Base-by-base conservation (phyloP, 2,888 invertebrate genomes). In the Antheraea assamensis region DNA sequence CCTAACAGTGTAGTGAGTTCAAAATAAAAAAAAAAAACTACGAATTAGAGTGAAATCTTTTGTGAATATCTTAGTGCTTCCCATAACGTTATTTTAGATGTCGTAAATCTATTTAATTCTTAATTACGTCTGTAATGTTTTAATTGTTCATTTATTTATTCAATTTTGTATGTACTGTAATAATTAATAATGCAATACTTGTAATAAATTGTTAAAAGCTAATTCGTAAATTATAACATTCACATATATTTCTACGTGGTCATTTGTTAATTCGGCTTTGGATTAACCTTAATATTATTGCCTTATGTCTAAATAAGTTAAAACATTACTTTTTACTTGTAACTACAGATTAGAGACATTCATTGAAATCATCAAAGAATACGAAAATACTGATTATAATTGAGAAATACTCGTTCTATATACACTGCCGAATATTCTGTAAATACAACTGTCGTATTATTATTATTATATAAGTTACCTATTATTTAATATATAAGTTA, bases 401-500 rank as follows among this genome's bases (percentile, higher is more conserved):
- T 30, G 19, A 31, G 31, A 19, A 66, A 66, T 66, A 66, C 66
- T 17, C 7, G 3, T 58, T 58, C 30, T 66, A 31, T 66, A 31
- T 66, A 66, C 64, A 66, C 66, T 66, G 27, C 31, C 66, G 31
- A 10, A 64, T 64, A 31, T 66, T 66, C 30, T 66, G 30, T 66
- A 66, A 31, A 31, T 31, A 31, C 5, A 66, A 66, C 19, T 66
- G 58, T 58, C 10, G 58, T 3, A 10, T n/a, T 58, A n/a, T 5
- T 58, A 66, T 42, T 42, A 21, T 19, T 30, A 3, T 10, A 66
- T 30, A 30, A 66, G 7, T 61, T 66, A 30, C 21, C 21, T 30
- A 31, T 13, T 66, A 66, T 66, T 66, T 30, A 30, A 30, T 30
- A 7, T 17, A 30, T 30, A 19, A 31, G 3, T 66, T 30, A 31